A percentile compares a stretch with the other conserved stretches of the same genome.
Conservation (phyloP, 2,888 invertebrate species). For the Lepetodrilus schrolli region DNA sequence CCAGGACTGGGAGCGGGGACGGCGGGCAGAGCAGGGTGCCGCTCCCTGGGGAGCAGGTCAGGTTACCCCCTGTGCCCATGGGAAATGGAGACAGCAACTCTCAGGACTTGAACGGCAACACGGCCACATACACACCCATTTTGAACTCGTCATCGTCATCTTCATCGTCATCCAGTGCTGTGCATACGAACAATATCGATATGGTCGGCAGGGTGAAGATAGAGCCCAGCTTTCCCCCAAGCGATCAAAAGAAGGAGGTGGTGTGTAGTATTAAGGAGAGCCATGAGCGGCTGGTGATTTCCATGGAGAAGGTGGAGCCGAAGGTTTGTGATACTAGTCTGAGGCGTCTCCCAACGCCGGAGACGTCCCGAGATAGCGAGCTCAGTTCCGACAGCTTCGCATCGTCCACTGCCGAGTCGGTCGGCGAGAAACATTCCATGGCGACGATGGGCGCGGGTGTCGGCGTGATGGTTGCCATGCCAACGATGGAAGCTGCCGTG, state of each 20-base stretch:
- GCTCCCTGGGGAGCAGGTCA: constrained; percentile 26
- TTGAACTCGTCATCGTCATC: not conserved
- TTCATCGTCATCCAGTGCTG: not conserved
- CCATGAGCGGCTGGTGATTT: constrained; percentile 8
- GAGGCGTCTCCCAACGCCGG: constrained; percentile 60
- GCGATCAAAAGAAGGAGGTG: not conserved
- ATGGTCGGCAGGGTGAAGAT: not conserved
- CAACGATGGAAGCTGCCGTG: not conserved
- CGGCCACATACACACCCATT: not conserved
- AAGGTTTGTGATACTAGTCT: constrained; percentile 44
- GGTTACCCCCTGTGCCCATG: not conserved
- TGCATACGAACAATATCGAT: not conserved
- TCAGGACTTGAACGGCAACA: constrained; percentile 15
- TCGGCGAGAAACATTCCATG: constrained; percentile 60
- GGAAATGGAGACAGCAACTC: not conserved
- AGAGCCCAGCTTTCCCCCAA: not conserved
- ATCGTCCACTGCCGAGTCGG: constrained; percentile 53
- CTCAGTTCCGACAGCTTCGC: constrained; percentile 64
- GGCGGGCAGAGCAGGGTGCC: constrained; percentile 19
- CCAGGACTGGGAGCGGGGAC: not conserved
- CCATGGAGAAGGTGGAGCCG: constrained; percentile 15
- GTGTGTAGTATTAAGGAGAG: not conserved
- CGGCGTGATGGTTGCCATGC: not conserved
- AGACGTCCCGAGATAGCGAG: constrained; percentile 59
- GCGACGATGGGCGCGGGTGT: constrained; percentile 32